Evolutionary conservation across 2,113 vertebrate species (phyloP), one percentile per base, ranked within the genome.

Genomic region (Myotis brandtii): DNA sequence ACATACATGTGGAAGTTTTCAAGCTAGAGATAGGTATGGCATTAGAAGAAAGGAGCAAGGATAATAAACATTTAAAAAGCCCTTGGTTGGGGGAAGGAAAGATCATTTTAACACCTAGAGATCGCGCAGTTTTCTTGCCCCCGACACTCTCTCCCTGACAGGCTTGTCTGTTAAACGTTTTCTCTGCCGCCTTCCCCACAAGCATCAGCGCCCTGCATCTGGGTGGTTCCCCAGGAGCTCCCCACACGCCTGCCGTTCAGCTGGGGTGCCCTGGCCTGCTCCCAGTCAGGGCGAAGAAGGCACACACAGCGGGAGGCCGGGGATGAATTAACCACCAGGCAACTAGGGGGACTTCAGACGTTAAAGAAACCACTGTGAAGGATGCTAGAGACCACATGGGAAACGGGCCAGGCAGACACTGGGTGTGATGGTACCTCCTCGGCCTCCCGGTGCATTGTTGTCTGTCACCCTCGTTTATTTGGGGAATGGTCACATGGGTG

Each of bases 381-480:
- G 59, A 86, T 56, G 37, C 18, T 0, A 21, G 77, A 86, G 83
- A 18, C 30, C 67, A 40, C 66, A 59, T 1, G 48, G 66, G 23
- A 91, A 83, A 5, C 0, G 5, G n/a, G 32, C 9, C 0, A 0
- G 43, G 56, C 80, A 18, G 46, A 6, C 48, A 18, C 34, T 11
- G 20, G 56, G 11, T 2, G 10, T 25, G 2, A 2, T 1, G 37
- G 34, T 9, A 0, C 20, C 52, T 20, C 48, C 67, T 66, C 72
- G 56, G 40, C 66, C 54, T 85, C 67, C 50, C 34, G 80, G 37
- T 4, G 77, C 95, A 93, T 70, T 25, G 94, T 88, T 82, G 66
- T 93, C 70, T 93, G 75, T 94, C 93, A 87, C 86, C 75, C 80
- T 64, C 37, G 64, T 88, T 92, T 93, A 95, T 88, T 93, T 56